These are phyloP conservation scores for Lampris incognitus DNA, from an alignment of 2,113 vertebrate genomes.

Conservation along the genomic window DNA sequence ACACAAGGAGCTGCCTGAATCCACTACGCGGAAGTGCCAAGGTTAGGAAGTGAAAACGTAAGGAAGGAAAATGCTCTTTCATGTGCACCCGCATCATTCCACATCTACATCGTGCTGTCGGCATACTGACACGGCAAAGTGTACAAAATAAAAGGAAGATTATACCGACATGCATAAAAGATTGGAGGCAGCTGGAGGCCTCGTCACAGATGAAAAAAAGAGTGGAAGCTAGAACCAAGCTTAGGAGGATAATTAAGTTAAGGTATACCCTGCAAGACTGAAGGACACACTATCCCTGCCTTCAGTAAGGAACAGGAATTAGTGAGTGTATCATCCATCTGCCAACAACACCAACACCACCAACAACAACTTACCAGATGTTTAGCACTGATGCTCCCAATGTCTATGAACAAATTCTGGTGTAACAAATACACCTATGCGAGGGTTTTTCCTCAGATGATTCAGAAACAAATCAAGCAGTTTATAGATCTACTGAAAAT, in stretches of 20 bases:
- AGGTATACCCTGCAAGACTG: conserved; percentile 55
- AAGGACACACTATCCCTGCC: conserved; percentile 55
- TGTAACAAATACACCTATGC: neutral
- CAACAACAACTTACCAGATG: neutral
- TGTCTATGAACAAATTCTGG: neutral
- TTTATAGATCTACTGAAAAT: neutral
- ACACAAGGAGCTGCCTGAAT: conserved; percentile 36
- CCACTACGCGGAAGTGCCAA: conserved; percentile 58
- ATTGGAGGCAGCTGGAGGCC: conserved; percentile 50
- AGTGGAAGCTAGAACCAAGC: conserved; percentile 22
- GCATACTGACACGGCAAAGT: conserved; percentile 68
- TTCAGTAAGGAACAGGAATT: conserved; percentile 36
- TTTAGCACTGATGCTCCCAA: conserved; percentile 18
- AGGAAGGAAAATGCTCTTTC: conserved; percentile 39
- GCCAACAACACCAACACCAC: conserved; percentile 6
- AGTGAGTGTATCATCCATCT: conserved; percentile 38
- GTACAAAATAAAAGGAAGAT: conserved; percentile 59
- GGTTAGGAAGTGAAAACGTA: conserved; percentile 62
- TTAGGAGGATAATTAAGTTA: conserved; percentile 57
- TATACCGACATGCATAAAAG: conserved; percentile 42
- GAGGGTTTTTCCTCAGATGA: neutral
- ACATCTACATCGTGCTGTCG: conserved; percentile 61
- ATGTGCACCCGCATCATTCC: conserved; percentile 59
- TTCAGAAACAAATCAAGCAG: too few species aligned
- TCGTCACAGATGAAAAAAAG: conserved; percentile 11